These are phyloP conservation scores for Heliconius eleuchia DNA, from an alignment of 1,140 invertebrate species.

Conservation along the genomic window DNA sequence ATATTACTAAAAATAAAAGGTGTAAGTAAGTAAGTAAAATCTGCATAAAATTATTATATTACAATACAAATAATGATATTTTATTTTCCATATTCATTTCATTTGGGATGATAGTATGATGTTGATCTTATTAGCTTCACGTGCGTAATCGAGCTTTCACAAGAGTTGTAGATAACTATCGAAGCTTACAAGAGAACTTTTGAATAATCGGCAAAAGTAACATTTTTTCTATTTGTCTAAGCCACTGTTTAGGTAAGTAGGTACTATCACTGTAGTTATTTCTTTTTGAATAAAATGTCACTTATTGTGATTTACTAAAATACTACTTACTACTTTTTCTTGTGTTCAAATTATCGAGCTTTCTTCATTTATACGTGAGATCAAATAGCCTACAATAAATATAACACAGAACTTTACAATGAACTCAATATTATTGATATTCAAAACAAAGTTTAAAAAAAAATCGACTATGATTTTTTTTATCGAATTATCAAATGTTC, in stretches of 20 bases:
- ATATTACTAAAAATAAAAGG: too few species aligned
- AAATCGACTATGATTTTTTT: background rate
- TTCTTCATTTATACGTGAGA: too few species aligned
- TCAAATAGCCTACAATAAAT: too few species aligned
- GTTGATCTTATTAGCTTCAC: background rate
- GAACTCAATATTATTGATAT: background rate
- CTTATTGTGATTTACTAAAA: too few species aligned
- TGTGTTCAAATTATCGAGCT: too few species aligned
- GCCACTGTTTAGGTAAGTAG: too few species aligned
- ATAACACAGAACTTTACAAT: background rate
- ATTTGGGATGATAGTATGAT: background rate
- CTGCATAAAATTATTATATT: background rate
- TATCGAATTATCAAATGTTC: background rate
- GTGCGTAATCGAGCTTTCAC: background rate
- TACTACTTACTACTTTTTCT: too few species aligned
- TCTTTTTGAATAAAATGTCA: too few species aligned
- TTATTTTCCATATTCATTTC: background rate
- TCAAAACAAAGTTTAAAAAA: background rate
- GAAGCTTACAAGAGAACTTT: background rate
- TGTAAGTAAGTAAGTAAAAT: background rate
- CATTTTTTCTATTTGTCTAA: background rate
- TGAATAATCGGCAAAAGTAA: conserved; percentile 4
- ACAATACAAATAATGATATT: too few species aligned
- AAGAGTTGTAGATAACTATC: background rate
- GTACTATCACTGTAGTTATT: too few species aligned